phyloP scores from a whole-genome alignment of 2,888 invertebrate genomes.

The Synergus laeviventris region DNA sequence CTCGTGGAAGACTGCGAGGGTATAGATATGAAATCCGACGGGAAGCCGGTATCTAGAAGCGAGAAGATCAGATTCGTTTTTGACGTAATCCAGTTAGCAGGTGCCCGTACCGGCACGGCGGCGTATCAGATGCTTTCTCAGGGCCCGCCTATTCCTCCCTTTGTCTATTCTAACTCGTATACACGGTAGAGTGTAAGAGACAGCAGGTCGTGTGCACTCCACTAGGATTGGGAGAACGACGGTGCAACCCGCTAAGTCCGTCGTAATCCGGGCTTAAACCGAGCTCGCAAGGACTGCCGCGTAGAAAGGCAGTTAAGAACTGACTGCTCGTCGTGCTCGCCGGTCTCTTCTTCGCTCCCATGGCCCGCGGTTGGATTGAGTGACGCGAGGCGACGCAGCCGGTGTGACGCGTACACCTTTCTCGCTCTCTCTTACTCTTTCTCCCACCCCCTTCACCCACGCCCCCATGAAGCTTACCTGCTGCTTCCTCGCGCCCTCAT shows the following conservation, averaged over 20 bases:
- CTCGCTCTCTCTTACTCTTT: constrained; percentile 52
- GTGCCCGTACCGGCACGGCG: not conserved
- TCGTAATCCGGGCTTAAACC: constrained; percentile 68
- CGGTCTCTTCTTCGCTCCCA: constrained; percentile 60
- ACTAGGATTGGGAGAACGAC: constrained; percentile 43
- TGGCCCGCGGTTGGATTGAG: constrained; percentile 65
- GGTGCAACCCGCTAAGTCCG: constrained; percentile 67
- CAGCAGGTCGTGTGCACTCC: constrained; percentile 42
- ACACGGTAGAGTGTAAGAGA: not conserved
- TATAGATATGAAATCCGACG: not conserved
- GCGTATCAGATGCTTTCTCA: not conserved
- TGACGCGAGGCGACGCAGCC: constrained; percentile 69
- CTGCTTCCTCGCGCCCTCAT: constrained; percentile 5
- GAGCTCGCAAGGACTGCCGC: constrained; percentile 70
- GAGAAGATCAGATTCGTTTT: not conserved
- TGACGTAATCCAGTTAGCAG: not conserved
- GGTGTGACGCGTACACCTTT: constrained; percentile 71
- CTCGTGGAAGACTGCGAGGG: not conserved
- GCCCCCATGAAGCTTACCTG: constrained; percentile 13
- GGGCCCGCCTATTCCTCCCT: not conserved
- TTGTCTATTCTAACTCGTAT: not conserved
- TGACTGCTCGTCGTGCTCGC: constrained; percentile 66
- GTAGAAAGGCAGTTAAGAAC: constrained; percentile 74
- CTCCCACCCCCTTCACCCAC: constrained; percentile 42
- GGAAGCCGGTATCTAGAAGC: not conserved